Percentiles rank a stretch among this genome's conserved stretches.
phyloP scores from a whole-genome alignment of 2,113 vertebrate genomes.

The Tinamus guttatus region DNA sequence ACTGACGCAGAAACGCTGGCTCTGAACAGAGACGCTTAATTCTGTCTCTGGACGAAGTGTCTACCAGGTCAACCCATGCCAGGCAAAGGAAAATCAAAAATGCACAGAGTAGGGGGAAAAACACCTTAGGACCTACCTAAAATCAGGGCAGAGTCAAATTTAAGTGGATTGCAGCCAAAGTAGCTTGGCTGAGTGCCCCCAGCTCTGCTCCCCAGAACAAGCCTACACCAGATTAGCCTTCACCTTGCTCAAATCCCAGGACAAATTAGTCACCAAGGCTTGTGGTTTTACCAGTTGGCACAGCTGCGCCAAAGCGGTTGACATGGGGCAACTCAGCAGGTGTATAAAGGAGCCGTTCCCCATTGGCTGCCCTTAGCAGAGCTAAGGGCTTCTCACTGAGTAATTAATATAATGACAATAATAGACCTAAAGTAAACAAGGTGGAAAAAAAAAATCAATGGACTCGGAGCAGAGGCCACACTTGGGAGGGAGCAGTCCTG shows the following conservation, averaged over 20 bases:
- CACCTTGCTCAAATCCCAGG: background rate
- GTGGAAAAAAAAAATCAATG: constrained; percentile 63
- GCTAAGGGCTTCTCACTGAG: constrained; percentile 46
- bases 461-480: constrained; percentile 25
- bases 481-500: background rate
- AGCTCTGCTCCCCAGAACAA: background rate
- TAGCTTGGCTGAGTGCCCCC: background rate
- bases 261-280: constrained; percentile 52
- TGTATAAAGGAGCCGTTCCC: constrained; percentile 29
- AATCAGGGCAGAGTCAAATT: background rate
- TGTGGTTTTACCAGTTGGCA: constrained; percentile 64
- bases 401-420: constrained; percentile 76
- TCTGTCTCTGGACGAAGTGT: background rate
- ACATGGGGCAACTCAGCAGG: constrained; percentile 35
- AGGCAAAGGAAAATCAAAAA: background rate
- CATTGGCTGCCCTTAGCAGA: constrained; percentile 62
- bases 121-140: background rate
- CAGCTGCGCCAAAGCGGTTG: background rate
- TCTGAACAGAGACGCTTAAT: background rate
- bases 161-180: background rate
- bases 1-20: too few species aligned
- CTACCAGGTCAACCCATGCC: background rate
- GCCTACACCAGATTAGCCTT: constrained; percentile 26
- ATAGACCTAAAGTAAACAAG: constrained; percentile 74
- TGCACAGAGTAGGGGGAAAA: background rate